Evolutionary conservation across 2,888 invertebrate genomes (phyloP).

Genomic region (Clunio marinus): DNA sequence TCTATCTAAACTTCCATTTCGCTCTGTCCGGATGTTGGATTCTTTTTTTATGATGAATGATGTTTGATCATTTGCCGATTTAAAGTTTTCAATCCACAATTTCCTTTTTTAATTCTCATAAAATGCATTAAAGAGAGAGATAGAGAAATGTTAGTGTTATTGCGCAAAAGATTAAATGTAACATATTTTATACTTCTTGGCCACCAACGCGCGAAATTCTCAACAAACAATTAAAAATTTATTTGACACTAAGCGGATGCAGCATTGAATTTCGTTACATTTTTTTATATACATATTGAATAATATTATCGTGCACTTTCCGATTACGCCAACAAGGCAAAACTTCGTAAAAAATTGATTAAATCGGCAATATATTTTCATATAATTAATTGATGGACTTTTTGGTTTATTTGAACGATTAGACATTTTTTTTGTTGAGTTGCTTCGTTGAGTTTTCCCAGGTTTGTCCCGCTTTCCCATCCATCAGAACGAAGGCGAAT

Average conservation of each 20-base stretch:
- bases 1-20: constrained; percentile 8
- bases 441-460: not conserved
- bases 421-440: not conserved
- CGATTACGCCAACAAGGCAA: constrained; percentile 15
- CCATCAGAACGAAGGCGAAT: constrained; percentile 25
- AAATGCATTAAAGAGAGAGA: not conserved
- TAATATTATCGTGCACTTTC: not conserved
- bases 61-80: constrained; percentile 38
- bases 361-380: not conserved
- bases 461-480: not conserved
- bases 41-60: constrained; percentile 35
- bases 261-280: not conserved
- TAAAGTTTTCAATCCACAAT: constrained; percentile 21
- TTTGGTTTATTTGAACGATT: not conserved
- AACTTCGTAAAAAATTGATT: not conserved
- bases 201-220: not conserved
- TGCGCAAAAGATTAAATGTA: no score
- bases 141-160: no score
- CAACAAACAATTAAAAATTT: constrained; percentile 1
- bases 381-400: constrained; percentile 9
- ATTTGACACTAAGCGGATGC: constrained; percentile 4
- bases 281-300: constrained; percentile 7
- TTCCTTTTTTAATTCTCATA: constrained; percentile 27
- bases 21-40: constrained; percentile 37
- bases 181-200: not conserved